Evolutionary conservation across 2,797 vertebrate species (phyloP), one percentile per base, ranked within the genome.

Genomic region (Sebastes cheni): DNA sequence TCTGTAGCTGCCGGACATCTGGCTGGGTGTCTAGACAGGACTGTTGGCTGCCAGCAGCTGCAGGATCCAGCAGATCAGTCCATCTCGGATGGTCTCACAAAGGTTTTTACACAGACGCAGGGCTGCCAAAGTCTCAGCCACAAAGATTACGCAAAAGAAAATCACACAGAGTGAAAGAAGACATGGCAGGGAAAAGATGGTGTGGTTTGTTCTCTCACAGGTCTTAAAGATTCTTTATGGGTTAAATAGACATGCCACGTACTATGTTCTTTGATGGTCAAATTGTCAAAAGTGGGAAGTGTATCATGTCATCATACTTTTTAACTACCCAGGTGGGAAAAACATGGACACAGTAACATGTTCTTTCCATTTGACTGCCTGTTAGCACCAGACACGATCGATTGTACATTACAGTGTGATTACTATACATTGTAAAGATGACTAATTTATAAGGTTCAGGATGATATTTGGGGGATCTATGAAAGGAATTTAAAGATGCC

Each of bases 21-120:
- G 61, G 55, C 25, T 25, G 42, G 66, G 32, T 50, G 81, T 87
- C 81, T 68, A 72, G 77, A 74, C 70, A 60, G 80, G 29, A 2
- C 4, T 1, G 22, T 61, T 46, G 70, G 62, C 22, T 64, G 68
- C 23, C 64, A 79, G 68, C 39, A 3, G 60, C 36, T 69, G 75
- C 50, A 34, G 54, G 74, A 82, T 80, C 58, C 23, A 76, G 72
- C 29, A 14, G 2, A 36, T 81, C 39, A 68, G 42, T 79, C 78
- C 56, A 61, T 50, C 61, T 75, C 32, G 54, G 66, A 81, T 52
- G n/a, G 36, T 74, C 72, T 82, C 70, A 70, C 73, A 76, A 64
- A 83, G 29, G 22, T 20, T 86, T 91, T 83, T 54, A 82, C 73
- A 77, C 64, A 65, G 75, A 54, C 39, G 59, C 59, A 71, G 60